These are phyloP conservation scores for Daktulosphaira vitifoliae DNA, from an alignment of 1,140 invertebrate species.

Conservation along the genomic window DNA sequence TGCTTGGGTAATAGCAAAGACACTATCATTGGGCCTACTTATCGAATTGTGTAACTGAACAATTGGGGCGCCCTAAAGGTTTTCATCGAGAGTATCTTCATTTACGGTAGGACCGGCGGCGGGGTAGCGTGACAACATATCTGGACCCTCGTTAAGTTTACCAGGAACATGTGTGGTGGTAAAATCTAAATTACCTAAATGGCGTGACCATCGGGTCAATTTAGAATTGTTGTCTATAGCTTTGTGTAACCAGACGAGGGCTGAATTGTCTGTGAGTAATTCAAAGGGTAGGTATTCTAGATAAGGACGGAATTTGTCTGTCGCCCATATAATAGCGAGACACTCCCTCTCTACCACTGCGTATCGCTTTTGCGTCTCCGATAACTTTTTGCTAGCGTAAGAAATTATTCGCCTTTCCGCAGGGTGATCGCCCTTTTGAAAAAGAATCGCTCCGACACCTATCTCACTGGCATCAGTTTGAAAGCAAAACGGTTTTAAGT, in stretches of 20 bases:
- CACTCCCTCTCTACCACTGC: too few species aligned
- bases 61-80: not conserved
- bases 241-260: not conserved
- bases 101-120: not conserved
- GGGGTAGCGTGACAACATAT: not conserved
- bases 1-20: too few species aligned
- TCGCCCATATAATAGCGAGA: too few species aligned
- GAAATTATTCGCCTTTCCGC: too few species aligned
- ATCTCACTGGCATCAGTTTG: not conserved
- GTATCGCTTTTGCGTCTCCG: too few species aligned
- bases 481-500: not conserved
- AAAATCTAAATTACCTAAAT: not conserved
- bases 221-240: too few species aligned
- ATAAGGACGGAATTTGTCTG: not conserved
- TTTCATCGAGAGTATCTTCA: not conserved
- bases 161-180: not conserved
- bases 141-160: not conserved
- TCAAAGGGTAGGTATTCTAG: not conserved
- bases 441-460: not conserved
- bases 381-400: too few species aligned
- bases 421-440: too few species aligned
- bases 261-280: not conserved
- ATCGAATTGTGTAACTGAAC: not conserved
- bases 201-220: not conserved
- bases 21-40: not conserved